These are phyloP conservation scores for Coremacera marginata DNA, from an alignment of 2,888 invertebrate species.

Conservation along the genomic window DNA sequence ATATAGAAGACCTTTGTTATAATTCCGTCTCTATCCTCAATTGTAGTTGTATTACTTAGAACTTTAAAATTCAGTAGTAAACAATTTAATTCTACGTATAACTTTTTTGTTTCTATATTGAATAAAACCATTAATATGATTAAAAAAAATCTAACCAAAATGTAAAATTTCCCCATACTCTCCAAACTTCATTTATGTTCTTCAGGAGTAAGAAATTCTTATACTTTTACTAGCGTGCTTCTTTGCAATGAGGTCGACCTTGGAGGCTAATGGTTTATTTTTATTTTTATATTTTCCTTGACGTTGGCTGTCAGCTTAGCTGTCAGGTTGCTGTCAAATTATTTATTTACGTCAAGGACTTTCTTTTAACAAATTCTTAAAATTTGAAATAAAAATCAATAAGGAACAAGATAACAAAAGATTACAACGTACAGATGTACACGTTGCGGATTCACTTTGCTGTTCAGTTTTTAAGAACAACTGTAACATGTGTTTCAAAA, in stretches of 20 bases:
- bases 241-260: constrained; percentile 56
- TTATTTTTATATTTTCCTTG: not conserved
- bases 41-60: too few species aligned
- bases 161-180: too few species aligned
- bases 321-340: constrained; percentile 18
- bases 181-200: too few species aligned
- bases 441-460: constrained; percentile 59
- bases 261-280: constrained; percentile 65
- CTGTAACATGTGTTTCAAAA: not conserved
- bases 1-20: too few species aligned
- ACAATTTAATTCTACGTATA: too few species aligned
- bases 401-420: constrained; percentile 42
- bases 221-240: not conserved
- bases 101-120: too few species aligned
- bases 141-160: too few species aligned
- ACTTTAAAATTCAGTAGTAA: too few species aligned
- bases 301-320: not conserved
- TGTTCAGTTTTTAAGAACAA: not conserved
- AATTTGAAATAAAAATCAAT: constrained; percentile 56
- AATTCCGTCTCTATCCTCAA: too few species aligned
- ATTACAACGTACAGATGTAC: constrained; percentile 51
- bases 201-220: too few species aligned
- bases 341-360: constrained; percentile 14
- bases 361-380: not conserved
- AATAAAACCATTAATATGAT: too few species aligned